phyloP scores from a whole-genome alignment of 1,140 invertebrate genomes.

The Drosophila baimaii region DNA sequence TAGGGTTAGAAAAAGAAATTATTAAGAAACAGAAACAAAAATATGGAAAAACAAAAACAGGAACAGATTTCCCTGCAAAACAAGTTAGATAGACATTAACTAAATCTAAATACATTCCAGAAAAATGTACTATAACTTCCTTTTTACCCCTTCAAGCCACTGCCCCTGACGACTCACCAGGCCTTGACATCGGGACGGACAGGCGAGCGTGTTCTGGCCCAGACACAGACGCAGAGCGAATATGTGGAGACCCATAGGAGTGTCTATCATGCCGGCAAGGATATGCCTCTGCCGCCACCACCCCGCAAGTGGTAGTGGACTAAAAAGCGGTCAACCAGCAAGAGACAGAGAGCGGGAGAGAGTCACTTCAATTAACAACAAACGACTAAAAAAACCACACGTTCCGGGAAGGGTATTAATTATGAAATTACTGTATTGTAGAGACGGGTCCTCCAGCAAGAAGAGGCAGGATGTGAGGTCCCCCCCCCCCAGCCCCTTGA shows the following conservation, averaged over 20 bases:
- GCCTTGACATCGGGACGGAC: conserved; percentile 24
- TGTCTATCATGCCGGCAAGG: conserved; percentile 62
- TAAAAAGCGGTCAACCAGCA: too few species aligned
- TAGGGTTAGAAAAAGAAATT: too few species aligned
- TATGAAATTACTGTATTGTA: conserved; percentile 18
- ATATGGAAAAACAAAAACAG: too few species aligned
- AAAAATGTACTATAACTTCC: not conserved
- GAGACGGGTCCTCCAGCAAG: not conserved
- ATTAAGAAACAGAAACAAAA: too few species aligned
- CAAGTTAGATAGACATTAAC: too few species aligned
- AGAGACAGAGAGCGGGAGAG: not conserved
- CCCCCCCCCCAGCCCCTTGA: conserved; percentile 13
- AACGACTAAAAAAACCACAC: conserved; percentile 42
- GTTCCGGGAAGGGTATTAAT: conserved; percentile 29
- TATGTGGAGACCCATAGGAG: conserved; percentile 77
- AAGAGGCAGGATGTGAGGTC: not conserved
- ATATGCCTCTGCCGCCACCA: conserved; percentile 35
- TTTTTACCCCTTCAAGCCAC: conserved; percentile 22
- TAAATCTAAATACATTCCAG: not conserved
- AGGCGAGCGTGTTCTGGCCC: conserved; percentile 66
- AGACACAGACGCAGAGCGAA: conserved; percentile 74
- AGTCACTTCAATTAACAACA: conserved; percentile 35
- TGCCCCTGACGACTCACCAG: conserved; percentile 48
- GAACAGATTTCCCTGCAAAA: too few species aligned
- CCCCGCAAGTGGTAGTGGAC: conserved; percentile 61